A percentile compares a stretch with the other conserved stretches of the same genome.
These are phyloP conservation scores for Eleginops maclovinus DNA, from an alignment of 2,113 vertebrate genomes.

Conservation along the genomic window DNA sequence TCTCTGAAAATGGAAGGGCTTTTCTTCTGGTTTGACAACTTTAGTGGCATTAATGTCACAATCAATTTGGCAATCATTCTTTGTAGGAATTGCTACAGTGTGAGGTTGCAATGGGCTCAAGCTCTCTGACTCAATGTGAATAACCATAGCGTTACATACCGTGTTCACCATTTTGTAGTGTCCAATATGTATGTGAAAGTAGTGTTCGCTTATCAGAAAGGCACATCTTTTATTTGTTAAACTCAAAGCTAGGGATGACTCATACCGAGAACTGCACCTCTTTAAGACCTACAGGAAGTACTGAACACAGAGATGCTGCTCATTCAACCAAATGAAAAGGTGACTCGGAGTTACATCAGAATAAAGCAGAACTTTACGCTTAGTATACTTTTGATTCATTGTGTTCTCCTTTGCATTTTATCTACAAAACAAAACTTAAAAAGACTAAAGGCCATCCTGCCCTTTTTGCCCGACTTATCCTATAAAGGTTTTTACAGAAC, in stretches of 20 bases:
- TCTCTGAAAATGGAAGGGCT: background rate
- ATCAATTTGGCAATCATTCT: background rate
- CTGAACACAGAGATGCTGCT: too few relatives aligned
- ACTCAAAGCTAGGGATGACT: too few relatives aligned
- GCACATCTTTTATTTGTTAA: too few relatives aligned
- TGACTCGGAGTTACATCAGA: too few relatives aligned
- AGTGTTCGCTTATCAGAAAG: too few relatives aligned
- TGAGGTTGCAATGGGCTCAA: background rate
- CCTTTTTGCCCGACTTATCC: too few relatives aligned
- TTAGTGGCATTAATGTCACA: background rate
- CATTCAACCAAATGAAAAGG: too few relatives aligned
- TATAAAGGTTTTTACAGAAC: too few relatives aligned
- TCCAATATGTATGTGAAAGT: background rate
- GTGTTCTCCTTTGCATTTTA: background rate
- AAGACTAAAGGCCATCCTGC: too few relatives aligned
- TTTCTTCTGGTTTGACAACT: background rate
- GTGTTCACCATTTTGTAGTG: background rate
- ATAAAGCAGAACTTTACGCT: conserved; percentile 4
- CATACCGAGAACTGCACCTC: too few relatives aligned
- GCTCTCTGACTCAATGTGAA: background rate
- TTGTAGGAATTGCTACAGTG: background rate
- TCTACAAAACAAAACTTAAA: too few relatives aligned
- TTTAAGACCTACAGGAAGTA: too few relatives aligned
- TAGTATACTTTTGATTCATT: conserved; percentile 20
- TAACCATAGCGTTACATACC: background rate